A percentile compares a stretch with the other conserved stretches of the same genome.
Evolutionary conservation across 2,113 vertebrate species (phyloP).

Genomic region (Orthonyx spaldingii): DNA sequence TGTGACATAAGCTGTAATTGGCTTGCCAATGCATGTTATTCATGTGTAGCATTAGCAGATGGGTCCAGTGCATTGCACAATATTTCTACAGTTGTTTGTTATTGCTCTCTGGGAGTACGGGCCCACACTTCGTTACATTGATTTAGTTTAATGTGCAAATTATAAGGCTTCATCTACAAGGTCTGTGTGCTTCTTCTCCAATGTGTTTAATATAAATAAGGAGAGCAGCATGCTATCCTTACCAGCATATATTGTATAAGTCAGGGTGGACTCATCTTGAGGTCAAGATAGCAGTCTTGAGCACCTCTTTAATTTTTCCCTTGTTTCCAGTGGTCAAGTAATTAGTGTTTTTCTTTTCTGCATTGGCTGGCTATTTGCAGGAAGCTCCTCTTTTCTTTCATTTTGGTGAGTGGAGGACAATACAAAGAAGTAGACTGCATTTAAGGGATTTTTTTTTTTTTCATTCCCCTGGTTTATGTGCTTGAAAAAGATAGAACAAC

Average conservation of each 20-base stretch:
- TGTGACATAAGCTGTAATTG: not conserved
- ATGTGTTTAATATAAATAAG: not conserved
- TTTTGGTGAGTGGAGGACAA: not conserved
- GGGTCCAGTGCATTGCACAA: not conserved
- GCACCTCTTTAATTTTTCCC: not conserved
- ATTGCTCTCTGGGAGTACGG: not conserved
- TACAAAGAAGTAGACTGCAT: not conserved
- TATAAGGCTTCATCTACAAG: not conserved
- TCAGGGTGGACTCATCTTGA: not conserved
- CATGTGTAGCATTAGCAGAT: not conserved
- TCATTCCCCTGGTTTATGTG: not conserved
- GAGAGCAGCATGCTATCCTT: not conserved
- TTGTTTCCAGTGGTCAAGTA: not conserved
- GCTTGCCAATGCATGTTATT: not conserved
- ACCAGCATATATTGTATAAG: not conserved
- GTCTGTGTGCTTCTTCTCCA: not conserved
- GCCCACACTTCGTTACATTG: not conserved
- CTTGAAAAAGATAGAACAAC: not conserved
- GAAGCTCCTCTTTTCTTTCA: not conserved
- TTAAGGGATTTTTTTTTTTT: not conserved
- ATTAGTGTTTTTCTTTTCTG: not conserved
- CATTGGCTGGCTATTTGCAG: not conserved
- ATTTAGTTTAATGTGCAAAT: not conserved
- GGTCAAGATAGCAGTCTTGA: not conserved
- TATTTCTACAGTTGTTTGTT: not conserved